Percentiles rank a stretch among this genome's conserved stretches.
phyloP scores from a whole-genome alignment of 2,113 vertebrate genomes.

The Chrysochloris asiatica region DNA sequence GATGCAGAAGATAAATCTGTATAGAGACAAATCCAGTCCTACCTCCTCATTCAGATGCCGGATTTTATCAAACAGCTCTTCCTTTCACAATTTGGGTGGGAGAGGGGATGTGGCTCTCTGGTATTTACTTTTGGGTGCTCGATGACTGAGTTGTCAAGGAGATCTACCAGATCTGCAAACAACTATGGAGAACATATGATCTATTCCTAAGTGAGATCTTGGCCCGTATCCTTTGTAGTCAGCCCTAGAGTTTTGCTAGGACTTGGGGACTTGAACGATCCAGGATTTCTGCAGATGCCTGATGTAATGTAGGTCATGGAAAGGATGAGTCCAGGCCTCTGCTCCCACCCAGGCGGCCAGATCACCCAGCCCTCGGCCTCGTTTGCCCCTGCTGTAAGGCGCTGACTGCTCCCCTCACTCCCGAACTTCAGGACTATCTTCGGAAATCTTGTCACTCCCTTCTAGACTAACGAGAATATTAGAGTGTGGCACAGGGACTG shows the following conservation, averaged over 20 bases:
- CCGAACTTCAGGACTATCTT: too few species aligned
- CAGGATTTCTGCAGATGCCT: neutral
- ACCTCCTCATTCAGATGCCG: neutral
- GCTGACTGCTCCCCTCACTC: neutral
- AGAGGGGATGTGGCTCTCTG: neutral
- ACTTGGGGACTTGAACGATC: neutral
- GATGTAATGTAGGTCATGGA: neutral
- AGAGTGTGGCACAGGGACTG: neutral
- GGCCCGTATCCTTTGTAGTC: rapidly evolving
- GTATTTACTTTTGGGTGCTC: neutral
- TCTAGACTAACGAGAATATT: too few species aligned
- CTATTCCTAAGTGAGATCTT: neutral
- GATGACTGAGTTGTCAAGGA: neutral
- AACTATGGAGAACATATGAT: neutral
- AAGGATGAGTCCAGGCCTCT: rapidly evolving
- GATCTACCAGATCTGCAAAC: too few species aligned
- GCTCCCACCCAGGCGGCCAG: neutral
- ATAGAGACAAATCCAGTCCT: neutral
- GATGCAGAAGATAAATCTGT: neutral
- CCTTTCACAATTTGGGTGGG: neutral
- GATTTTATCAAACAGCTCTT: neutral
- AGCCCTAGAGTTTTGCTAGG: neutral
- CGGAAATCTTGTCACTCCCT: rapidly evolving
- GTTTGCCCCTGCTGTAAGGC: rapidly evolving
- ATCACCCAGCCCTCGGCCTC: neutral